Evolutionary conservation across 2,797 vertebrate genomes (phyloP).

Genomic region (Dicrostonyx torquatus): DNA sequence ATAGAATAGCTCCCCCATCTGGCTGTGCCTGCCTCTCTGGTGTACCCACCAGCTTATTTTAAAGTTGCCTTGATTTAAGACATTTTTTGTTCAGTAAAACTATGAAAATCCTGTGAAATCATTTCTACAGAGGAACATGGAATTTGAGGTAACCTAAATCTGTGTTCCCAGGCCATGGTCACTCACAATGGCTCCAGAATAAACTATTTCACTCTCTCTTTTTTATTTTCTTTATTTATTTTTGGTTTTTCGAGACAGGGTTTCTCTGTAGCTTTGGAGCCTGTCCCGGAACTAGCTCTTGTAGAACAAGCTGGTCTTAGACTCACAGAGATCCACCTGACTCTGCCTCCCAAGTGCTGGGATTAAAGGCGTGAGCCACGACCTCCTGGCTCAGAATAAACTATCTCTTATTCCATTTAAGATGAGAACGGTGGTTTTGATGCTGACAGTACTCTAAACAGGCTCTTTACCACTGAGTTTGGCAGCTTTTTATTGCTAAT

Average conservation of each 20-base stretch:
- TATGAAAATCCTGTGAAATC: background rate
- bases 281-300: too few species aligned
- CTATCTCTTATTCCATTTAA: too few species aligned
- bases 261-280: too few species aligned
- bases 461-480: background rate
- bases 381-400: too few species aligned
- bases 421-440: background rate
- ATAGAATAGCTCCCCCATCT: background rate
- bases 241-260: too few species aligned
- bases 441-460: background rate
- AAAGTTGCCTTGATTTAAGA: background rate
- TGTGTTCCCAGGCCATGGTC: background rate
- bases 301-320: too few species aligned
- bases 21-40: background rate
- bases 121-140: too few species aligned
- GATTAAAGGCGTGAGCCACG: accelerated
- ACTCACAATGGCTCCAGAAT: background rate
- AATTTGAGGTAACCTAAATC: background rate
- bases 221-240: too few species aligned
- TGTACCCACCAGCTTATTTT: background rate
- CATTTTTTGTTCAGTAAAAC: background rate
- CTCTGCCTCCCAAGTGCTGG: too few species aligned
- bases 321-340: too few species aligned
- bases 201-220: background rate
- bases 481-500: background rate